These are phyloP conservation scores for Choloepus didactylus DNA, from an alignment of 2,797 vertebrate species.

Conservation along the genomic window DNA sequence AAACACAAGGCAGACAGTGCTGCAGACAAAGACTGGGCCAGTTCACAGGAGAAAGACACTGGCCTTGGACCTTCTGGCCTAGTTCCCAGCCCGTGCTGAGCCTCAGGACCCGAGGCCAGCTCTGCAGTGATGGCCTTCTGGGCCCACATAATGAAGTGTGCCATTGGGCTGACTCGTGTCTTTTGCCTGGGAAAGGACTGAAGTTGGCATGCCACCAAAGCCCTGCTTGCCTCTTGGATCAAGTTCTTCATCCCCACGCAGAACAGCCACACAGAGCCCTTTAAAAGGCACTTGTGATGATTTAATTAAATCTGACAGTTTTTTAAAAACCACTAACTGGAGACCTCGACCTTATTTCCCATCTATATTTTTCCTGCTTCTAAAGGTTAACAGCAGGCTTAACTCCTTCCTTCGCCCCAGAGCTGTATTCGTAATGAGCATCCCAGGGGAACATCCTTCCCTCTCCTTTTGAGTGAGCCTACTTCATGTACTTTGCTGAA, in stretches of 20 bases:
- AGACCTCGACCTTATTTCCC: slow-evolving; percentile 73
- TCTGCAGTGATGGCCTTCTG: slow-evolving; percentile 65
- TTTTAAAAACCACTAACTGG: slow-evolving; percentile 68
- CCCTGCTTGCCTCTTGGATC: slow-evolving; percentile 81
- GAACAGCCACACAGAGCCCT: slow-evolving; percentile 78
- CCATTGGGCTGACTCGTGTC: slow-evolving; percentile 77
- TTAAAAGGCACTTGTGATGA: slow-evolving; percentile 78
- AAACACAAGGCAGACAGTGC: not conserved
- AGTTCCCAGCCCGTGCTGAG: not conserved
- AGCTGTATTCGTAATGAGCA: slow-evolving; percentile 41
- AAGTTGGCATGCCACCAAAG: slow-evolving; percentile 82
- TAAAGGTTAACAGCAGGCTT: slow-evolving; percentile 79
- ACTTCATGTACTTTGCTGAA: slow-evolving; percentile 69
- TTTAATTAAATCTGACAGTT: slow-evolving; percentile 87
- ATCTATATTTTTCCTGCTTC: slow-evolving; percentile 28
- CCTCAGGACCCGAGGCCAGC: not conserved
- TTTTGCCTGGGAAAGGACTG: slow-evolving; percentile 78
- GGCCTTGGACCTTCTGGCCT: not conserved
- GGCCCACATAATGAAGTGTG: slow-evolving; percentile 45
- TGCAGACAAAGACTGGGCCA: not conserved
- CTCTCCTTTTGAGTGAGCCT: slow-evolving; percentile 24
- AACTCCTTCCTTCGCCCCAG: slow-evolving; percentile 25
- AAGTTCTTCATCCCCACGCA: slow-evolving; percentile 69
- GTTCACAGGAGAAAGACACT: not conserved
- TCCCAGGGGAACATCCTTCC: slow-evolving; percentile 28